Conservation (phyloP, 2,888 invertebrate species). For the Ditula angustiorana region DNA sequence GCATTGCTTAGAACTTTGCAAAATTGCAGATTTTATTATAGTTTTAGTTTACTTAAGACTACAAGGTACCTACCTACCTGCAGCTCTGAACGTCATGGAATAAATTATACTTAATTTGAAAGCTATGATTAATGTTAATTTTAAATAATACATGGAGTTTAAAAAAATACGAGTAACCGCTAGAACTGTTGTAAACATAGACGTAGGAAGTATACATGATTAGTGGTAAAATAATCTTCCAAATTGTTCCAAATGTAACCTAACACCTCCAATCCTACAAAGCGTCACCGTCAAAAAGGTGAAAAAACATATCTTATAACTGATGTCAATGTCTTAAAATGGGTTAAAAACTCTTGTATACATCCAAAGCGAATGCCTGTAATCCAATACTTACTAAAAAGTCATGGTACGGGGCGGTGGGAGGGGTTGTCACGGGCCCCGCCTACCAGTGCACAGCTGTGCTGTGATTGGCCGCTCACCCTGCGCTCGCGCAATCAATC, state of each 20-base stretch:
- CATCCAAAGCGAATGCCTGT: slow-evolving; percentile 68
- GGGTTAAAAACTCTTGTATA: slow-evolving; percentile 38
- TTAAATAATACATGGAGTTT: too few relatives aligned
- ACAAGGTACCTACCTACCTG: too few relatives aligned
- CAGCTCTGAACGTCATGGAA: too few relatives aligned
- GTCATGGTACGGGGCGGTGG: slow-evolving; percentile 69
- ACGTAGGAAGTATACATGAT: too few relatives aligned
- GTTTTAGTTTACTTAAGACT: too few relatives aligned
- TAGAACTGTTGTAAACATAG: too few relatives aligned
- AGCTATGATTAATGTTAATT: too few relatives aligned
- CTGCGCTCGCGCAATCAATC: slow-evolving; percentile 65
- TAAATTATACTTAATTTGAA: too few relatives aligned
- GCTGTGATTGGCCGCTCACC: slow-evolving; percentile 64
- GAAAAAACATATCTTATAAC: background rate
- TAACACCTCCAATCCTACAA: background rate
- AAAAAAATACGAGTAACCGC: too few relatives aligned
- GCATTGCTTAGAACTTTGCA: too few relatives aligned
- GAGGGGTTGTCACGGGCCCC: slow-evolving; percentile 54
- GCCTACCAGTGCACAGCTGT: slow-evolving; percentile 58
- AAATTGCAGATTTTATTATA: too few relatives aligned
- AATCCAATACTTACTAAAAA: slow-evolving; percentile 70
- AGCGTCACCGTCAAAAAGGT: slow-evolving; percentile 3
- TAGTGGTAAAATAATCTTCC: too few relatives aligned
- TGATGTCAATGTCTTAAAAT: slow-evolving; percentile 4
- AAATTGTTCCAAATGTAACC: slow-evolving; percentile 17